phyloP scores from a whole-genome alignment of 2,797 vertebrate genomes.

The Cottoperca gobio region DNA sequence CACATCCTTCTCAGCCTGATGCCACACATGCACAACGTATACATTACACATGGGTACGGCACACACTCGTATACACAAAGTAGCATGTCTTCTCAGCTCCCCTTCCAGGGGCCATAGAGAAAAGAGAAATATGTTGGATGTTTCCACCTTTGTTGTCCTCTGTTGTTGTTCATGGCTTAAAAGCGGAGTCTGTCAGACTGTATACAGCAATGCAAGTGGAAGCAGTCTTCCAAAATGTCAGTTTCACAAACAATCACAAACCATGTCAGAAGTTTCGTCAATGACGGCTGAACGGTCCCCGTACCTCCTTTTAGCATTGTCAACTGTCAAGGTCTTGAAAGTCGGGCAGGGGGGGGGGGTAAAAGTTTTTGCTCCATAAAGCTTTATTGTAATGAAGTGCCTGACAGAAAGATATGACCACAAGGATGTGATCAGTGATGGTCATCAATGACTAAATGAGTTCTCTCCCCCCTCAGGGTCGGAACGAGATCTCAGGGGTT shows the following conservation, averaged over 20 bases:
- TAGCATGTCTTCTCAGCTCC: constrained; percentile 36
- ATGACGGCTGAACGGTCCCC: constrained; percentile 45
- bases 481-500: constrained; percentile 68
- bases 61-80: constrained; percentile 14
- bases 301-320: constrained; percentile 42
- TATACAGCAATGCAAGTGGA: constrained; percentile 27
- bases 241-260: constrained; percentile 51
- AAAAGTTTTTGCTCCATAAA: constrained; percentile 70
- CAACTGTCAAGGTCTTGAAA: constrained; percentile 75
- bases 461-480: constrained; percentile 68
- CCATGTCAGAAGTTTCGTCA: constrained; percentile 52
- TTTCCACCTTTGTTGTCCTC: constrained; percentile 53
- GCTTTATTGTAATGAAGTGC: constrained; percentile 79
- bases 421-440: constrained; percentile 77
- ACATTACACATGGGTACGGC: constrained; percentile 35
- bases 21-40: constrained; percentile 31
- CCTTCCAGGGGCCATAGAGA: constrained; percentile 50
- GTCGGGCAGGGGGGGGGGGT: constrained; percentile 34
- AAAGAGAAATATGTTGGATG: constrained; percentile 44
- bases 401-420: constrained; percentile 77
- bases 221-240: constrained; percentile 50
- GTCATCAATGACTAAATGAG: constrained; percentile 84
- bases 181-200: constrained; percentile 50
- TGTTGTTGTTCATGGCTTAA: constrained; percentile 56
- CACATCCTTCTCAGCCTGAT: constrained; percentile 48